Evolutionary conservation across 2,888 invertebrate genomes (phyloP), one percentile per base, ranked within the genome.

Genomic region (Ophion obscuratus): DNA sequence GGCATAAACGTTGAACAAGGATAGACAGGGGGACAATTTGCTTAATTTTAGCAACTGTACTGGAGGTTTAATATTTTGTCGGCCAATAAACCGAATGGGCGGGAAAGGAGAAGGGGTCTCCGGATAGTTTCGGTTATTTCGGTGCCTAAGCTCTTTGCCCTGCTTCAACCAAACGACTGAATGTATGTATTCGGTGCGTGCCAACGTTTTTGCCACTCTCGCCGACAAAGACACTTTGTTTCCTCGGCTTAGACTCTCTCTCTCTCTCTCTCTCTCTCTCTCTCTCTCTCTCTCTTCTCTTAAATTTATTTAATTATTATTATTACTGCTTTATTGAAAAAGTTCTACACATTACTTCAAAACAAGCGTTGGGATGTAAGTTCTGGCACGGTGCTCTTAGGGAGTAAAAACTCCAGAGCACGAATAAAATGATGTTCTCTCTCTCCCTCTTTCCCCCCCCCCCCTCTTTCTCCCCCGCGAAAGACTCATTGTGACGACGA

Each of bases 41-140:
- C 73, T 77, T 78, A 81, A 74, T 82, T 82, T 83, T 79, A 79
- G 82, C 75, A 67, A 67, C 82, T 73, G 31, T 76, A 67, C 82
- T 71, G 79, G 85, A 76, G 83, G 77, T 86, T 86, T 85, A 82
- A 87, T 88, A 87, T 86, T 88, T 87, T 87, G 79, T 87, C 86
- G 86, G 71, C 83, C 80, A 86, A 85, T 88, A 88, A 86, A 53
- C 53, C 53, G 53, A 87, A 44, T 36, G 11, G n/a, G 64, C 36
- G 53, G 53, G 11, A 24, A 40, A 20, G n/a, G 47, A 44, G 61
- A 17, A 11, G 70, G 62, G 62, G 24, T 67, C 20, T 40, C 36
- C 73, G 59, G 40, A 31, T 44, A 36, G 62, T 83, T 83, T 77
- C 70, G 81, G 86, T 67, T 87, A 86, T 88, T 88, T 86, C 67